Conservation (phyloP, 2,888 invertebrate species). For the Schizaphis graminum region DNA sequence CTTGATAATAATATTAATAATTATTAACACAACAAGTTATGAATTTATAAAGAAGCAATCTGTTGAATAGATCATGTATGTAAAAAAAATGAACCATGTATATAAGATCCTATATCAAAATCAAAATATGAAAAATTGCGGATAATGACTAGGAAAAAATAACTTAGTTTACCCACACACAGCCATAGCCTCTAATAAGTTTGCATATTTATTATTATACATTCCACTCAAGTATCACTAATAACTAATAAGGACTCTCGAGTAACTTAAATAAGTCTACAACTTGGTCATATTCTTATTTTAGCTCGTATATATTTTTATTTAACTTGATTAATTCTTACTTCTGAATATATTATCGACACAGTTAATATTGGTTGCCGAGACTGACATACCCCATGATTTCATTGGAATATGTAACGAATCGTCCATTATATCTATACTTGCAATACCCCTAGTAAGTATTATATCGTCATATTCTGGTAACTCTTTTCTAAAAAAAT, state of each 20-base stretch:
- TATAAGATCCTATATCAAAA: not conserved
- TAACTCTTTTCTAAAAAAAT: conserved; percentile 45
- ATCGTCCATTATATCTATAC: conserved; percentile 44
- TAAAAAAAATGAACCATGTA: not conserved
- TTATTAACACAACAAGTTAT: not conserved
- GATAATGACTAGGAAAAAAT: not conserved
- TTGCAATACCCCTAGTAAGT: conserved; percentile 45
- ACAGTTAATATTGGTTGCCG: conserved; percentile 60
- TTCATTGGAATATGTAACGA: conserved; percentile 57
- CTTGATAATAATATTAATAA: not conserved
- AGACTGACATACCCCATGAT: conserved; percentile 60
- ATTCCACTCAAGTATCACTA: not conserved
- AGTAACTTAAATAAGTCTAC: not conserved
- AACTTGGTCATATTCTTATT: not conserved
- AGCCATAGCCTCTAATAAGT: not conserved
- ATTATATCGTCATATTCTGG: conserved; percentile 47
- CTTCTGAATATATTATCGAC: conserved; percentile 47
- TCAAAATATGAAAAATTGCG: not conserved
- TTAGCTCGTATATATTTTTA: not conserved
- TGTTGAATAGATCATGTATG: not conserved
- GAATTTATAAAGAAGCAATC: not conserved
- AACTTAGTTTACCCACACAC: not conserved
- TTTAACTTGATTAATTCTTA: conserved; percentile 6
- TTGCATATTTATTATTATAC: not conserved
- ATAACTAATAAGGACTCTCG: not conserved